Evolutionary conservation across 2,888 invertebrate genomes (phyloP).

Genomic region (Perizoma flavofasciatum): DNA sequence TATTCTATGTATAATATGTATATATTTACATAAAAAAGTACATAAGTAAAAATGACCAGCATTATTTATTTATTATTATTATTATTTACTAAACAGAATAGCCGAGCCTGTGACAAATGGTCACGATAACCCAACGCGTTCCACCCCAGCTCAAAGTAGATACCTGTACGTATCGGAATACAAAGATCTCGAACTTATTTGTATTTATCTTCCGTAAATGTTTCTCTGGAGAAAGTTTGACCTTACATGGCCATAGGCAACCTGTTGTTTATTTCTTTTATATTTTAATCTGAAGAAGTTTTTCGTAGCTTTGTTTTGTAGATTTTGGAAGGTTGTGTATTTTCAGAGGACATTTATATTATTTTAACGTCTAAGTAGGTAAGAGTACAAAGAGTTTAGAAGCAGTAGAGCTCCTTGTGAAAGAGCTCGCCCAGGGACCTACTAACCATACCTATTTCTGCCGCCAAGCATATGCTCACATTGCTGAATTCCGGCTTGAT

Average conservation of each 20-base stretch:
- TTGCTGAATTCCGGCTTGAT: too few species aligned
- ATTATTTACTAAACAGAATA: slow-evolving; percentile 52
- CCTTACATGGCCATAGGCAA: slow-evolving; percentile 40
- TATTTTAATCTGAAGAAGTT: slow-evolving; percentile 16
- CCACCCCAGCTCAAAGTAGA: slow-evolving; percentile 36
- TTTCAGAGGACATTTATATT: not conserved
- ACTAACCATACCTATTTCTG: too few species aligned
- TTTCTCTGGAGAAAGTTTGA: slow-evolving; percentile 59
- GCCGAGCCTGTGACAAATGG: slow-evolving; percentile 57
- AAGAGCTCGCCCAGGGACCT: too few species aligned
- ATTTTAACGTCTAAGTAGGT: not conserved
- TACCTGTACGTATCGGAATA: slow-evolving; percentile 61
- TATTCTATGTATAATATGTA: too few species aligned
- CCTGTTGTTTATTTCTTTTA: slow-evolving; percentile 35
- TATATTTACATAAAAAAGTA: too few species aligned
- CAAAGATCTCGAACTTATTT: slow-evolving; percentile 60
- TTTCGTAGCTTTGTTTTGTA: slow-evolving; percentile 9
- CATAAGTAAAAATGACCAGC: too few species aligned
- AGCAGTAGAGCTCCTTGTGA: too few species aligned
- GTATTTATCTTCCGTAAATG: slow-evolving; percentile 64
- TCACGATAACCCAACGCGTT: slow-evolving; percentile 54
- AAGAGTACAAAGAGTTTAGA: not conserved
- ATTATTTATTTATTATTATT: too few species aligned
- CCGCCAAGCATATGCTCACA: too few species aligned
- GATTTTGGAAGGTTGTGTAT: not conserved